Percentiles rank a stretch among this genome's conserved stretches.
phyloP scores from a whole-genome alignment of 2,113 vertebrate species.

The Forbesichthys agassizii region DNA sequence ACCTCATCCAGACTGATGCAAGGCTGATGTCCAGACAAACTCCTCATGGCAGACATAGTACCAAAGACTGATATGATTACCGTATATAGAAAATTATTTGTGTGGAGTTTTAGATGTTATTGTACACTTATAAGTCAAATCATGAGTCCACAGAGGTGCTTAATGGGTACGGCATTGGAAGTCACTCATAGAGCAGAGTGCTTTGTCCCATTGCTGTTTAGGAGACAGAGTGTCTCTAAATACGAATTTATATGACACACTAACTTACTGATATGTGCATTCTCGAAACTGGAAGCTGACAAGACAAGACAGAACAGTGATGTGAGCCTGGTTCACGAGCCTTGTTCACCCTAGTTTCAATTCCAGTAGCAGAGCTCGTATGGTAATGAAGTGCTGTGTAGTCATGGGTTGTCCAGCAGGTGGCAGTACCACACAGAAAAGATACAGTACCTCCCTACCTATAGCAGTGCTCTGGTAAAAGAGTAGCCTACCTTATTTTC shows the following conservation, averaged over 20 bases:
- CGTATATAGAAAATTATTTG: conserved; percentile 7
- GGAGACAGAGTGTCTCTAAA: conserved; percentile 42
- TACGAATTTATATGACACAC: not conserved
- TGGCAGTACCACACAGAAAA: conserved; percentile 58
- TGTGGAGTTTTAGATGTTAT: conserved; percentile 18
- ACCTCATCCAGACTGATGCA: not conserved
- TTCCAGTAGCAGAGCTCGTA: not conserved
- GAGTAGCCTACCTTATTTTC: too few species aligned
- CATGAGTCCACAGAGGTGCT: conserved; percentile 29
- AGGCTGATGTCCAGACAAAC: too few species aligned
- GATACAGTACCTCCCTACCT: not conserved
- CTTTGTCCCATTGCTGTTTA: conserved; percentile 34
- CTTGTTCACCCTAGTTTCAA: too few species aligned
- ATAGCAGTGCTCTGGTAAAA: too few species aligned
- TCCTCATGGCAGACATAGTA: not conserved
- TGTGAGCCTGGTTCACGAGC: too few species aligned
- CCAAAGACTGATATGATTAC: conserved; percentile 1
- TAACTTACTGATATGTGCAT: not conserved
- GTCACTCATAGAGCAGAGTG: conserved; percentile 44
- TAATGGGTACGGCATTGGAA: conserved; percentile 29
- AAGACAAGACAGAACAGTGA: not conserved
- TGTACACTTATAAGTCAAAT: conserved; percentile 43
- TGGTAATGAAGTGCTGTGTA: conserved; percentile 5
- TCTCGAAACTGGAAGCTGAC: not conserved
- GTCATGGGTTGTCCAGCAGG: conserved; percentile 49